Evolutionary conservation across 2,888 invertebrate genomes (phyloP).

Genomic region (Patella depressa): DNA sequence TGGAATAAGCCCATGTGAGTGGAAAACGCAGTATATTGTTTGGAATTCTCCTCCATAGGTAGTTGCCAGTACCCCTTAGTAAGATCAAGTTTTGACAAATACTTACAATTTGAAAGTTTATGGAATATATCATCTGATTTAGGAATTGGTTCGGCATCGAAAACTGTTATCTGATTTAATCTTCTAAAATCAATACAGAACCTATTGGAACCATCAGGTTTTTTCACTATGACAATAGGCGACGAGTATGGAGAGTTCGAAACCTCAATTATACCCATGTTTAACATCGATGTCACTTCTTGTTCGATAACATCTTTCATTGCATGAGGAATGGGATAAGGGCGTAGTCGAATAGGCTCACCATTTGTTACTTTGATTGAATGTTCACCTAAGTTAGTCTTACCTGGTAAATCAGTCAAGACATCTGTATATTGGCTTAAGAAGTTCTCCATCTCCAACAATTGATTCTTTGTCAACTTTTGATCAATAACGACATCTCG

Average conservation of each 20-base stretch:
- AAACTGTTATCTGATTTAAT: conserved; percentile 40
- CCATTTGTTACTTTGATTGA: conserved; percentile 17
- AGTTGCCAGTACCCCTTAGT: neutral
- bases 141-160: conserved; percentile 38
- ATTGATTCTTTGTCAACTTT: no score
- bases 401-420: conserved; percentile 14
- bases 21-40: neutral
- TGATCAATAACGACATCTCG: neutral
- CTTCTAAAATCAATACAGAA: conserved; percentile 43
- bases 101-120: neutral
- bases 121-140: conserved; percentile 1
- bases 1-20: neutral
- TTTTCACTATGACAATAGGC: conserved; percentile 38
- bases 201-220: conserved; percentile 35
- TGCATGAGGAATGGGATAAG: conserved; percentile 34
- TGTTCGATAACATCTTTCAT: no score
- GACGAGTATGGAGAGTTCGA: conserved; percentile 38
- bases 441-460: neutral
- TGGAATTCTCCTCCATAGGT: neutral
- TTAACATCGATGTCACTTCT: conserved; percentile 30
- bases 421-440: neutral
- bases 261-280: conserved; percentile 36
- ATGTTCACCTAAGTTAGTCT: conserved; percentile 20
- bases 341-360: conserved; percentile 19
- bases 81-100: conserved; percentile 3